These are phyloP conservation scores for Mareca strepera DNA, from an alignment of 2,797 vertebrate species.

Conservation along the genomic window DNA sequence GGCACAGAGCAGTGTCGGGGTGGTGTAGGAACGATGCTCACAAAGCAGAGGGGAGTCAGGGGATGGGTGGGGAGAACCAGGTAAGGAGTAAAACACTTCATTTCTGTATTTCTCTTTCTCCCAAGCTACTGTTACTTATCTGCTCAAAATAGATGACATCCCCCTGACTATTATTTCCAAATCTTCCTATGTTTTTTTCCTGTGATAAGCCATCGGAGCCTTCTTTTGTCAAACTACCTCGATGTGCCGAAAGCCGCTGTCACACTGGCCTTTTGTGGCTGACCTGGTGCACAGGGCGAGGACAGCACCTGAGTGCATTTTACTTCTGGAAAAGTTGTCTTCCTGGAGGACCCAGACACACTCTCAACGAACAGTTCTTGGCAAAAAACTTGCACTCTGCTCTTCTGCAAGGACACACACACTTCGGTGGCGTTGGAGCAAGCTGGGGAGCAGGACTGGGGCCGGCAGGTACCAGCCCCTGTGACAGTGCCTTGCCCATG, in stretches of 20 bases:
- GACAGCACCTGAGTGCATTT: not conserved
- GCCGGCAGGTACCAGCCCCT: not conserved
- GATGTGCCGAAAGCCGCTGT: not conserved
- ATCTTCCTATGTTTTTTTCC: not conserved
- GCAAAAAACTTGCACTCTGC: not conserved
- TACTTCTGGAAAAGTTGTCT: not conserved
- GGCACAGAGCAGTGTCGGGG: not conserved
- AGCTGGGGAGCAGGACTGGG: not conserved
- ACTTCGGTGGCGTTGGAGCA: not conserved
- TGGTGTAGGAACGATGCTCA: fast-evolving
- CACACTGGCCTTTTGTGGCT: not conserved
- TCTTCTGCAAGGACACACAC: not conserved
- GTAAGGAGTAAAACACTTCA: not conserved
- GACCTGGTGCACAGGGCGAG: not conserved
- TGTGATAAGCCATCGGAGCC: not conserved
- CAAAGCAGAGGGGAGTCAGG: not conserved
- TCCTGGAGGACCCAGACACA: not conserved
- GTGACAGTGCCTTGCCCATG: not conserved
- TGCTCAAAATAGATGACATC: not conserved
- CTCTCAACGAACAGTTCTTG: not conserved
- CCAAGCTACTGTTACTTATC: not conserved
- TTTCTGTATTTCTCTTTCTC: not conserved
- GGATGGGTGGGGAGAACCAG: not conserved
- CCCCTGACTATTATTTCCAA: not conserved
- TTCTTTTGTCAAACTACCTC: not conserved